A percentile compares a stretch with the other conserved stretches of the same genome.
These are phyloP conservation scores for Cataglyphis livida DNA, from an alignment of 2,888 invertebrate species.

Conservation along the genomic window DNA sequence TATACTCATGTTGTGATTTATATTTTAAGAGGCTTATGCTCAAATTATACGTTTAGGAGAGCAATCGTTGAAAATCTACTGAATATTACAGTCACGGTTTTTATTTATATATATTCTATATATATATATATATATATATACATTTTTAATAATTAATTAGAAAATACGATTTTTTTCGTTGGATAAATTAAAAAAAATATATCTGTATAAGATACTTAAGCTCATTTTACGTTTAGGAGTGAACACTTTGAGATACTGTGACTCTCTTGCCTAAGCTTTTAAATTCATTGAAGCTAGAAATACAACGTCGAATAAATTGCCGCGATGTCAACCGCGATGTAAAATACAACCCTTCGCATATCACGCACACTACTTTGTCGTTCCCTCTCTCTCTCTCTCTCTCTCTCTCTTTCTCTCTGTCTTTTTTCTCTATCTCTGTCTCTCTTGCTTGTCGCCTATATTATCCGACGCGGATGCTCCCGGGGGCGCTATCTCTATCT, in stretches of 20 bases:
- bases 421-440: constrained; percentile 8
- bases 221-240: not conserved
- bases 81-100: constrained; percentile 21
- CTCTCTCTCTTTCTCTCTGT: constrained; percentile 14
- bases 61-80: not conserved
- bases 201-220: not conserved
- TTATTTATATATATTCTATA: not conserved
- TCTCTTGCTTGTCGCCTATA: constrained; percentile 52
- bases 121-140: not conserved
- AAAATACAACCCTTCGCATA: constrained; percentile 55
- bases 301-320: constrained; percentile 57
- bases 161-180: not conserved
- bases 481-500: constrained; percentile 69
- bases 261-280: constrained; percentile 42
- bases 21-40: constrained; percentile 33
- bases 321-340: constrained; percentile 39
- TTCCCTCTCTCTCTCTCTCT: not conserved
- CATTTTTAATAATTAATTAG: not conserved
- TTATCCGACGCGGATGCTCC: constrained; percentile 70
- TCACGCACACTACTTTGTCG: constrained; percentile 12
- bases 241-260: not conserved
- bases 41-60: not conserved
- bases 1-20: constrained; percentile 30
- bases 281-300: constrained; percentile 53
- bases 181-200: not conserved